phyloP scores from a whole-genome alignment of 2,113 vertebrate species.

The Heterotilapia buettikoferi region DNA sequence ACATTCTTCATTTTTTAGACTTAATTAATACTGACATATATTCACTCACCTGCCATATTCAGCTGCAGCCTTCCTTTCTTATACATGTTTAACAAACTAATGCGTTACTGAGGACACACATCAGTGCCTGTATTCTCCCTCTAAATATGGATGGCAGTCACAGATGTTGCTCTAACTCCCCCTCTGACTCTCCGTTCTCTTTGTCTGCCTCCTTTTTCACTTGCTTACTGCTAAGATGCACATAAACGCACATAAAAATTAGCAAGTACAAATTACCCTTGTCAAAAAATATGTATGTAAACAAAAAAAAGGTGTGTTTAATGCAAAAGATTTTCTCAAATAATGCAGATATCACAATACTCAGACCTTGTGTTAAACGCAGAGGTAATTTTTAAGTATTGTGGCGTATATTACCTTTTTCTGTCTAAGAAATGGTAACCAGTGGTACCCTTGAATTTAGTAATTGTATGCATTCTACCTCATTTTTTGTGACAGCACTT shows the following conservation, averaged over 20 bases:
- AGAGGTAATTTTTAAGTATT: neutral
- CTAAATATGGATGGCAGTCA: slow-evolving; percentile 36
- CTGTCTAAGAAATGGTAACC: neutral
- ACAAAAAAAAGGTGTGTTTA: neutral
- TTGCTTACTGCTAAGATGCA: neutral
- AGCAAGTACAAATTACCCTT: neutral
- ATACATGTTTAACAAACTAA: slow-evolving; percentile 26
- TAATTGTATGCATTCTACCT: neutral
- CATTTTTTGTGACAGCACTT: neutral
- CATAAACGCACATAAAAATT: neutral
- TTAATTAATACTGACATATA: neutral
- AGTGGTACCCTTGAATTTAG: neutral
- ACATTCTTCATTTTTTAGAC: neutral
- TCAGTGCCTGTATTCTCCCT: slow-evolving; percentile 32
- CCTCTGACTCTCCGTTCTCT: neutral
- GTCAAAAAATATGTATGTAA: neutral
- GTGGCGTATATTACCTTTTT: neutral
- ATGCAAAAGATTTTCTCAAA: neutral
- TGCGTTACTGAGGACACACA: slow-evolving; percentile 35
- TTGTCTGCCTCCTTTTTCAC: neutral
- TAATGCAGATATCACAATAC: neutral
- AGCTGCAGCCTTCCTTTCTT: slow-evolving; percentile 16
- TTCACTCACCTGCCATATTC: slow-evolving; percentile 13
- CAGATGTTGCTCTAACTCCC: slow-evolving; percentile 25
- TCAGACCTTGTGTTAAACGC: neutral